A percentile compares a stretch with the other conserved stretches of the same genome.
These are phyloP conservation scores for Papilio gigon DNA, from an alignment of 2,888 invertebrate genomes.

Conservation along the genomic window DNA sequence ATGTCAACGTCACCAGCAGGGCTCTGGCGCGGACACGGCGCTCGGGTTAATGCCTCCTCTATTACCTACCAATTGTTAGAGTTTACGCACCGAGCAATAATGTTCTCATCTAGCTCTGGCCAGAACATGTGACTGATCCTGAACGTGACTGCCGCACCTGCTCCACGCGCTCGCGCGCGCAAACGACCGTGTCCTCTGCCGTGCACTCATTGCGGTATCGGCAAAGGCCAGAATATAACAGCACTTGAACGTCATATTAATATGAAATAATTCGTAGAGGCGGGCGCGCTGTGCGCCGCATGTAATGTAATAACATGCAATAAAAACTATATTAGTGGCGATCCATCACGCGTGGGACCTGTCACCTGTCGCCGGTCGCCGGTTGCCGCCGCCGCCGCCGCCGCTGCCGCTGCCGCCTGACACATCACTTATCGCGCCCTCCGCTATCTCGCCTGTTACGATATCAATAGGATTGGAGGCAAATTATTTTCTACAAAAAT, in stretches of 20 bases:
- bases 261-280: slow-evolving; percentile 5
- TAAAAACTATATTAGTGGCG: slow-evolving; percentile 36
- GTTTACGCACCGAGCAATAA: not conserved
- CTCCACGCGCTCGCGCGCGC: too few species aligned
- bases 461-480: slow-evolving; percentile 11
- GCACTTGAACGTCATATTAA: not conserved
- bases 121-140: too few species aligned
- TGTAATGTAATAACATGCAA: slow-evolving; percentile 40
- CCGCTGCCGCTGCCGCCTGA: not conserved
- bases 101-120: too few species aligned
- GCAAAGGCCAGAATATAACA: not conserved
- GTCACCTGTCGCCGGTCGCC: slow-evolving; percentile 28
- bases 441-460: not conserved
- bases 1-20: slow-evolving; percentile 30
- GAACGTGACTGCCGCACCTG: not conserved
- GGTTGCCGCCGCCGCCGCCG: not conserved
- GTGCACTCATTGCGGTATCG: not conserved
- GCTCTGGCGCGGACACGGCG: slow-evolving; percentile 14
- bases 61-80: slow-evolving; percentile 10
- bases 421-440: not conserved
- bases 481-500: slow-evolving; percentile 19
- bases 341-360: slow-evolving; percentile 39
- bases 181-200: too few species aligned
- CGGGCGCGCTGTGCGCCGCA: not conserved
- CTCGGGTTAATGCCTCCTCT: slow-evolving; percentile 10